Percentiles rank a stretch among this genome's conserved stretches.
Conservation (phyloP, 2,113 vertebrate species). For the Dasyurus viverrinus region DNA sequence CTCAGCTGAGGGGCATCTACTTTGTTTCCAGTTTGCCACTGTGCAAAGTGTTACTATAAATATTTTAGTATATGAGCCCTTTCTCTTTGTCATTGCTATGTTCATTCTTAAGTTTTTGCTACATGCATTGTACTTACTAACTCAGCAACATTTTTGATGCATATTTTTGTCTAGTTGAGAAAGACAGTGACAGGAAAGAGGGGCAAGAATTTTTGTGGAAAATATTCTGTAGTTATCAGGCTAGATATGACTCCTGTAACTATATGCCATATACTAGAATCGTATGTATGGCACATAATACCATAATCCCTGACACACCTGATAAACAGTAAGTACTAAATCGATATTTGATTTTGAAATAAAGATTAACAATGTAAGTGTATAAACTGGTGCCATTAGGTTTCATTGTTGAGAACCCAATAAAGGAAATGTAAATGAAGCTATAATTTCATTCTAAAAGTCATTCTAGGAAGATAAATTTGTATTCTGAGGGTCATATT, state of each 20-base stretch:
- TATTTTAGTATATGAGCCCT: not conserved
- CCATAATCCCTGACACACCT: not conserved
- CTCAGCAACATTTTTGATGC: conserved; percentile 16
- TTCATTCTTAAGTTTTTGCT: not conserved
- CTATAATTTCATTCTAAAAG: not conserved
- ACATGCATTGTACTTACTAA: not conserved
- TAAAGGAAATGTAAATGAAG: conserved; percentile 1
- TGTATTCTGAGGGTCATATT: conserved; percentile 31
- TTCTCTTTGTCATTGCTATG: not conserved
- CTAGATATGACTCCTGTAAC: not conserved
- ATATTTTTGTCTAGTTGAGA: conserved; percentile 3
- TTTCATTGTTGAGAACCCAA: conserved; percentile 2
- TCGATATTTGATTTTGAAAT: conserved; percentile 41
- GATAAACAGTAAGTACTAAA: not conserved
- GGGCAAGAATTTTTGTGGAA: not conserved
- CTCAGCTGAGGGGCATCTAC: not conserved
- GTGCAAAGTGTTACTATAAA: not conserved
- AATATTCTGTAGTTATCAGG: not conserved
- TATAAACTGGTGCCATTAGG: not conserved
- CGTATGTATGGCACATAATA: not conserved
- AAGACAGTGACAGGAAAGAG: conserved; percentile 38
- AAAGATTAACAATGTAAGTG: not conserved
- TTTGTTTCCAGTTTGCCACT: not conserved
- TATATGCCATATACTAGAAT: not conserved
- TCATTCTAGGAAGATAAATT: conserved; percentile 17